These are phyloP conservation scores for Mormyrus iriodes DNA, from an alignment of 2,113 vertebrate species.

Conservation along the genomic window DNA sequence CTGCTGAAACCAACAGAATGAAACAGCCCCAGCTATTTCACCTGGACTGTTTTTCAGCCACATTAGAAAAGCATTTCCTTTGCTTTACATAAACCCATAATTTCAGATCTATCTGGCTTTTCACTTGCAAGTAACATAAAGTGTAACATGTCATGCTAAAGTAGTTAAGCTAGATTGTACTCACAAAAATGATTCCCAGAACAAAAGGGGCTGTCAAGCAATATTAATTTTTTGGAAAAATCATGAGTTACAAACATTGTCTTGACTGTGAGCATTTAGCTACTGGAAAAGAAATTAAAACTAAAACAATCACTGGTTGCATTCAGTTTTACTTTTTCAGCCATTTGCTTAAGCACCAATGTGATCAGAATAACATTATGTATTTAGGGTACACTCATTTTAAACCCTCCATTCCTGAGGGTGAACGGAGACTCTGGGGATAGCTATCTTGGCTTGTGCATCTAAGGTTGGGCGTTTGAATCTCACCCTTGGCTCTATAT, in stretches of 20 bases:
- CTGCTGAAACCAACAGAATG: slow-evolving; percentile 59
- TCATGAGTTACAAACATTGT: no score
- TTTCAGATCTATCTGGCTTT: slow-evolving; percentile 25
- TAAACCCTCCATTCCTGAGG: no score
- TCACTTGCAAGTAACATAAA: slow-evolving; percentile 22
- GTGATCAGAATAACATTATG: no score
- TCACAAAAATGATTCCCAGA: no score
- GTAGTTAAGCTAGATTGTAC: no score
- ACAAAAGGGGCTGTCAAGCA: no score
- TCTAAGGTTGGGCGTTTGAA: no score
- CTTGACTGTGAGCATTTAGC: background rate
- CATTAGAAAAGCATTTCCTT: slow-evolving; percentile 24
- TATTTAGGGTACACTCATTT: no score
- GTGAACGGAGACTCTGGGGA: no score
- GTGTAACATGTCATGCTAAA: background rate
- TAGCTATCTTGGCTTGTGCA: no score
- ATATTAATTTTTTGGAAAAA: no score
- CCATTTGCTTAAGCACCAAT: background rate
- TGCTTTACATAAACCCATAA: slow-evolving; percentile 16
- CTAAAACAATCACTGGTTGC: background rate
- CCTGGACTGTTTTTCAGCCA: slow-evolving; percentile 22
- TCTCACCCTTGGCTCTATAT: no score
- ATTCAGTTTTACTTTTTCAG: background rate
- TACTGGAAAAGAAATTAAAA: background rate
- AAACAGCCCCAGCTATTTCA: slow-evolving; percentile 42